A percentile compares a stretch with the other conserved stretches of the same genome.
Conservation (phyloP, 2,113 vertebrate genomes). For the Grallaria varia region DNA sequence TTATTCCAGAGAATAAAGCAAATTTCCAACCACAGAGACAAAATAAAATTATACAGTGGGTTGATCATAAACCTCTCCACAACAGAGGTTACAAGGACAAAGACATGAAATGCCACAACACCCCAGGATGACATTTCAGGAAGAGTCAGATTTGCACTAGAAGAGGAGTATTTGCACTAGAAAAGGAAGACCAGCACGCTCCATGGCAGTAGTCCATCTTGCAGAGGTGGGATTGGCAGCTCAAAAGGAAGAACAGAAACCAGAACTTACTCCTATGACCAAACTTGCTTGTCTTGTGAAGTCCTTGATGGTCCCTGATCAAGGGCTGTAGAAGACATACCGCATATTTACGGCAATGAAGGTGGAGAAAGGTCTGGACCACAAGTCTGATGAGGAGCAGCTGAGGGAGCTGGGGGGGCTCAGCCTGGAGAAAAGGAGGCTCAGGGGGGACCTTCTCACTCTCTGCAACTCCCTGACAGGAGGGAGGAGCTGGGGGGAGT, state of each 20-base stretch:
- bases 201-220: not conserved
- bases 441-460: not conserved
- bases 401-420: not conserved
- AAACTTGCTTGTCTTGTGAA: not conserved
- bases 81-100: not conserved
- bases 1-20: not conserved
- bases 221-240: not conserved
- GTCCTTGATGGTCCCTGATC: not conserved
- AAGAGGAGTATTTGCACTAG: not conserved
- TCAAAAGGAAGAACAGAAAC: not conserved
- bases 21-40: not conserved
- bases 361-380: not conserved
- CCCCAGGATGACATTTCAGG: not conserved
- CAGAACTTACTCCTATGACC: not conserved
- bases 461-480: not conserved
- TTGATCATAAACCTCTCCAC: not conserved
- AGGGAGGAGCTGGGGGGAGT: not conserved
- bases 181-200: too few species aligned
- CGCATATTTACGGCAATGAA: too few species aligned
- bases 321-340: not conserved
- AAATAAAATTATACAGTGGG: not conserved
- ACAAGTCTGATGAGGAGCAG: not conserved
- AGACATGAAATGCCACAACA: not conserved
- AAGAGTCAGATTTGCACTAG: not conserved
- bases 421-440: not conserved